Conservation (phyloP, 2,113 vertebrate species). For the Aythya baeri region DNA sequence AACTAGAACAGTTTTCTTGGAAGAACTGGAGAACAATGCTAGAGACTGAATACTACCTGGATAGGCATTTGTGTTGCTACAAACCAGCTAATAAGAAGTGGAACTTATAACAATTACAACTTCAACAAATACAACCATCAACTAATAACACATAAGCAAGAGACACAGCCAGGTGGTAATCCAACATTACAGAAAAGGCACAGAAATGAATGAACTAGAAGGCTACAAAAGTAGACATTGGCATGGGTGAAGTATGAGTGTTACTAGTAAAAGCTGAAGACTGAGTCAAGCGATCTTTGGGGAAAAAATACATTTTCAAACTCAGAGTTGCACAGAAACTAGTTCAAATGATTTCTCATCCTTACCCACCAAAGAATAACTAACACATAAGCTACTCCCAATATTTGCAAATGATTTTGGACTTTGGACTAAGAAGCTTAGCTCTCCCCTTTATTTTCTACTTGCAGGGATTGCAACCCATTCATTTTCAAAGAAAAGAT, state of each 20-base stretch:
- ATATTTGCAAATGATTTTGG: neutral
- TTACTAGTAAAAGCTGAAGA: neutral
- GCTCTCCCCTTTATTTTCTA: neutral
- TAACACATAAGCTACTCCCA: neutral
- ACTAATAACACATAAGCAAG: neutral
- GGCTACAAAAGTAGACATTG: neutral
- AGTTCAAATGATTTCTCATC: neutral
- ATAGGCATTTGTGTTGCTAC: neutral
- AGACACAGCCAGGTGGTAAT: neutral
- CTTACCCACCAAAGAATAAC: neutral
- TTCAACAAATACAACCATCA: neutral
- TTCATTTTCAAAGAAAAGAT: neutral
- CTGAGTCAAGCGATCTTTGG: neutral
- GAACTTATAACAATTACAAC: neutral
- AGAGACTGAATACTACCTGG: neutral
- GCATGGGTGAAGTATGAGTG: neutral
- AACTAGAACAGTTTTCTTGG: neutral
- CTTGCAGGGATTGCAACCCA: neutral
- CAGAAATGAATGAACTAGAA: neutral
- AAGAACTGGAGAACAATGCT: neutral
- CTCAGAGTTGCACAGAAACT: neutral
- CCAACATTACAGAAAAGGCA: neutral
- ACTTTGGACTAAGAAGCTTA: neutral
- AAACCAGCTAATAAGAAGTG: neutral
- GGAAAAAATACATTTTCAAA: neutral